phyloP scores from a whole-genome alignment of 2,888 invertebrate species.

The Macroteleia sp. region DNA sequence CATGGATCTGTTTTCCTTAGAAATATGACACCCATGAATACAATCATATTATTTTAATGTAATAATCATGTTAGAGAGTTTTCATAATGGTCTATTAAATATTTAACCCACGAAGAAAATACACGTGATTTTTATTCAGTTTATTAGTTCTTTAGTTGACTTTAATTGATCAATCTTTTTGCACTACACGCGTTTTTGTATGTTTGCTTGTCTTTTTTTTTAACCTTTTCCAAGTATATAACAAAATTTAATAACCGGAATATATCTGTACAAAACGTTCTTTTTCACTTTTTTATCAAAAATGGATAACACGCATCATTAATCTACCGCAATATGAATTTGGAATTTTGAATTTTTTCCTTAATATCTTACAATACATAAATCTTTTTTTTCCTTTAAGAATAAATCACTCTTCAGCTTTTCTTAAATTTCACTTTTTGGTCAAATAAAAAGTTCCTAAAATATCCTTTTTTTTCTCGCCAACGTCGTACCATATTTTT shows the following conservation, averaged over 20 bases:
- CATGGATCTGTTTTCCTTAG: constrained; percentile 83
- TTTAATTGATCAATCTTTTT: constrained; percentile 65
- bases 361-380: constrained; percentile 72
- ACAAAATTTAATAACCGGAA: constrained; percentile 84
- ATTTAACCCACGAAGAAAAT: constrained; percentile 82
- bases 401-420: constrained; percentile 77
- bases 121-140: constrained; percentile 78
- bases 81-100: constrained; percentile 69
- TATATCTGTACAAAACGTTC: constrained; percentile 83
- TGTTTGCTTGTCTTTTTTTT: constrained; percentile 51
- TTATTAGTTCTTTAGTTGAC: constrained; percentile 49
- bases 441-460: constrained; percentile 76
- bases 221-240: constrained; percentile 70
- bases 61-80: constrained; percentile 65
- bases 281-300: constrained; percentile 76
- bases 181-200: constrained; percentile 48
- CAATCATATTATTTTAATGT: constrained; percentile 76
- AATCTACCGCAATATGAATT: constrained; percentile 77
- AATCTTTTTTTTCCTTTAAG: constrained; percentile 72
- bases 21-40: constrained; percentile 84
- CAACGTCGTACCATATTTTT: constrained; percentile 37
- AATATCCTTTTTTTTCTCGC: constrained; percentile 70
- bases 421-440: constrained; percentile 64
- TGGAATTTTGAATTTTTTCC: constrained; percentile 81
- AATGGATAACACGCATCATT: constrained; percentile 77